A percentile compares a stretch with the other conserved stretches of the same genome.
Evolutionary conservation across 2,113 vertebrate species (phyloP).

Genomic region (Protobothrops flavoviridis): DNA sequence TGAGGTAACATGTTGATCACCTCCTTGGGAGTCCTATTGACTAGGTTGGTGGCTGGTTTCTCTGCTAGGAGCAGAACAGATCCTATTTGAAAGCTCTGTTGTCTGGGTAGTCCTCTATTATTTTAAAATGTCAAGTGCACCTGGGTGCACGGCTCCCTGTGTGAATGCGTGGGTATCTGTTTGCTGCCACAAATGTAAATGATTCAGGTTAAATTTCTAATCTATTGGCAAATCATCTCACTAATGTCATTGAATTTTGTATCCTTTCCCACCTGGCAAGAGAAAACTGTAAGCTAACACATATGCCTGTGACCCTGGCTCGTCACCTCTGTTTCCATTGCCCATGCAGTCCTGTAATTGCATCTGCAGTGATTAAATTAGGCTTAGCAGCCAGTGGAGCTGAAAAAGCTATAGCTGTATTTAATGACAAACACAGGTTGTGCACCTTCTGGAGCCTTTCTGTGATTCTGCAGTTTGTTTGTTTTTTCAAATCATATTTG

Average conservation of each 20-base stretch:
- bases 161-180: slow-evolving; percentile 31
- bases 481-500: background rate
- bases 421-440: background rate
- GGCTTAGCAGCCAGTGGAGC: background rate
- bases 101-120: slow-evolving; percentile 70
- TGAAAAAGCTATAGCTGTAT: background rate
- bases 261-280: slow-evolving; percentile 25
- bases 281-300: slow-evolving; percentile 1
- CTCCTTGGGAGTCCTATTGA: slow-evolving; percentile 59
- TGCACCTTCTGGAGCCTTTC: background rate
- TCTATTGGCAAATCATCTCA: slow-evolving; percentile 39
- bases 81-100: slow-evolving; percentile 64
- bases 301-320: background rate
- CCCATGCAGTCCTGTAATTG: background rate
- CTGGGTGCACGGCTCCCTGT: background rate
- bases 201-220: slow-evolving; percentile 53
- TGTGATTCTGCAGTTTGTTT: background rate
- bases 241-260: slow-evolving; percentile 59
- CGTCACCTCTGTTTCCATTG: background rate
- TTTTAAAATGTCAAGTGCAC: slow-evolving; percentile 74
- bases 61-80: slow-evolving; percentile 39
- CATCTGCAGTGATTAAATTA: background rate
- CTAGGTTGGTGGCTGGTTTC: slow-evolving; percentile 48
- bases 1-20: slow-evolving; percentile 60
- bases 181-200: slow-evolving; percentile 61